Conservation (phyloP, 2,797 vertebrate species). For the Sebastolobus altivelis region DNA sequence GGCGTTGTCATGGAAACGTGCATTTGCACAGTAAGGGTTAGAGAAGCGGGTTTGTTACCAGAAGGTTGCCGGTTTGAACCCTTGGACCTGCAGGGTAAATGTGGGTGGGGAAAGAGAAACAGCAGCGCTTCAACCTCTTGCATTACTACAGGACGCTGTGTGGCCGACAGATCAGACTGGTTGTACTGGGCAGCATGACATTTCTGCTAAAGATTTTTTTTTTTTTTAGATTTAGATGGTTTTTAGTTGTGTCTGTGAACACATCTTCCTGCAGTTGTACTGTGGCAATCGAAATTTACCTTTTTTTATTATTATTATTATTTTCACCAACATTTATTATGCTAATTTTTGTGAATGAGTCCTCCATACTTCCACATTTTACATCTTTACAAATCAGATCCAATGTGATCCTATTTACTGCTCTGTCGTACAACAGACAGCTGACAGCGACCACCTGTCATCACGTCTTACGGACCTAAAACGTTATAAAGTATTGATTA, state of each 20-base stretch:
- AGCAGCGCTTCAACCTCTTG: background rate
- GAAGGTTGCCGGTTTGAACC: background rate
- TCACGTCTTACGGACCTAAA: background rate
- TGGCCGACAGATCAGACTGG: background rate
- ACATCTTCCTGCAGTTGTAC: background rate
- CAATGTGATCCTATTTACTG: background rate
- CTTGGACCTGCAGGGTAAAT: background rate
- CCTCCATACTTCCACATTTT: background rate
- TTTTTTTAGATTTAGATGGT: background rate
- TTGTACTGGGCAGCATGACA: background rate
- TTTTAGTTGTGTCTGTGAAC: background rate
- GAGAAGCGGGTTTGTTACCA: background rate
- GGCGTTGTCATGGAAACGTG: background rate
- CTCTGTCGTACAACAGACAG: background rate
- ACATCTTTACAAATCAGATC: background rate
- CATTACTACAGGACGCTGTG: too few species aligned
- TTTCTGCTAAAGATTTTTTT: background rate
- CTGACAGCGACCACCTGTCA: background rate
- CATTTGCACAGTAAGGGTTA: background rate
- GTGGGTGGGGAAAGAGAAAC: background rate
- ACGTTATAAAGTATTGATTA: background rate
- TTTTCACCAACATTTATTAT: background rate
- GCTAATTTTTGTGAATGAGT: background rate
- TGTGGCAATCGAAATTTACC: background rate
- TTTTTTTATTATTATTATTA: background rate